Evolutionary conservation across 2,888 invertebrate genomes (phyloP).

Genomic region (Cheilosia urbana): DNA sequence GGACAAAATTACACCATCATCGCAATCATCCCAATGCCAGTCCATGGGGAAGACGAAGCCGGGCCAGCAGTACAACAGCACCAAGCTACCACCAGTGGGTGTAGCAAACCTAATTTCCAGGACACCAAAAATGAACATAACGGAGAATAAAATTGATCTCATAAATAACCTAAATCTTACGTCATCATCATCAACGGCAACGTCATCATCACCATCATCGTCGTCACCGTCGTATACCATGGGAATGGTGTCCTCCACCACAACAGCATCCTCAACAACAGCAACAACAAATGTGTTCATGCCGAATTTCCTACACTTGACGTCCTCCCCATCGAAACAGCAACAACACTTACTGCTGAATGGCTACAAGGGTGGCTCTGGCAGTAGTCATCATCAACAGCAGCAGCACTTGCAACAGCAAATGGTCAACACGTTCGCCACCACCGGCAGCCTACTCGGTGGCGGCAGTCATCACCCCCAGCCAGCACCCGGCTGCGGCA

Average conservation of each 20-base stretch:
- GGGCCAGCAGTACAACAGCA: slow-evolving; percentile 72
- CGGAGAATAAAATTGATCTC: slow-evolving; percentile 83
- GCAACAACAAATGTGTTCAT: slow-evolving; percentile 63
- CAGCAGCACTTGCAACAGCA: slow-evolving; percentile 61
- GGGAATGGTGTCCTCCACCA: slow-evolving; percentile 35
- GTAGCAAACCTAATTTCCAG: slow-evolving; percentile 70
- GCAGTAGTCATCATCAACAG: slow-evolving; percentile 45
- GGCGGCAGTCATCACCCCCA: slow-evolving; percentile 46
- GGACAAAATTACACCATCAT: slow-evolving; percentile 73
- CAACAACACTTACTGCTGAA: slow-evolving; percentile 81
- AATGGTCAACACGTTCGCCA: slow-evolving; percentile 66
- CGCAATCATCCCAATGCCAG: slow-evolving; percentile 46
- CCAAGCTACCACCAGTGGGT: slow-evolving; percentile 57
- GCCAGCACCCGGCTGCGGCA: slow-evolving; percentile 77
- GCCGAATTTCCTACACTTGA: slow-evolving; percentile 66
- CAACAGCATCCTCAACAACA: slow-evolving; percentile 67
- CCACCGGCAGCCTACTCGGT: slow-evolving; percentile 16
- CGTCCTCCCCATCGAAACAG: slow-evolving; percentile 67
- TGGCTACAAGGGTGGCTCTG: slow-evolving; percentile 79
- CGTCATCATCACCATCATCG: slow-evolving; percentile 39
- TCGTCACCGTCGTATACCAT: slow-evolving; percentile 58
- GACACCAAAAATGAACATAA: slow-evolving; percentile 82
- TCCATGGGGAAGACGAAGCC: slow-evolving; percentile 76
- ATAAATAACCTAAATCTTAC: slow-evolving; percentile 80
- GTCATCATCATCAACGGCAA: slow-evolving; percentile 77